Conservation (phyloP, 2,888 invertebrate species). For the Athripsodes cinereus region DNA sequence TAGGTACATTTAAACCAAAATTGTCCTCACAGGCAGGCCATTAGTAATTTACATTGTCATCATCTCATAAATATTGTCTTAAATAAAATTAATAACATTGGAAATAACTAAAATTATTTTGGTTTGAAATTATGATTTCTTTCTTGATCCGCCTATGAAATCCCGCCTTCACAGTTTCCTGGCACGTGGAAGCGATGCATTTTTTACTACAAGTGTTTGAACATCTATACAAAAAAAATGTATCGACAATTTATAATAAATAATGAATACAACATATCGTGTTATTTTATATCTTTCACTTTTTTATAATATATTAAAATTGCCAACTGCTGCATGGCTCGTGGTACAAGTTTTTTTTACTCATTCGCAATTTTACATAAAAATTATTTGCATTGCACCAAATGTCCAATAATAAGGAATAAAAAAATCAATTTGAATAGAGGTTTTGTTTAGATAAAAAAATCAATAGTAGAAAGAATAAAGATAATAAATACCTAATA, state of each 20-base stretch:
- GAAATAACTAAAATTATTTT: background rate
- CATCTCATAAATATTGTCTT: too few relatives aligned
- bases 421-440: slow-evolving; percentile 2
- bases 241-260: background rate
- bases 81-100: too few relatives aligned
- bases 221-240: background rate
- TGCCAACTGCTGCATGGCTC: slow-evolving; percentile 3
- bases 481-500: background rate
- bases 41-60: too few relatives aligned
- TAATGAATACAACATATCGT: background rate
- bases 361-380: background rate
- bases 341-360: background rate
- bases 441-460: background rate
- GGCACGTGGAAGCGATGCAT: slow-evolving; percentile 8
- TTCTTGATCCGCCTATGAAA: background rate
- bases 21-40: too few relatives aligned
- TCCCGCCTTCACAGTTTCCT: slow-evolving; percentile 5
- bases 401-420: slow-evolving; percentile 7
- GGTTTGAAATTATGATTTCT: background rate
- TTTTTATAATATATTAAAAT: too few relatives aligned
- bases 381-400: slow-evolving; percentile 9
- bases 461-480: background rate
- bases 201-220: background rate
- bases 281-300: too few relatives aligned
- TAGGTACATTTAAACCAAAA: too few relatives aligned